These are phyloP conservation scores for Adelges cooleyi DNA, from an alignment of 1,140 invertebrate genomes.

Conservation along the genomic window DNA sequence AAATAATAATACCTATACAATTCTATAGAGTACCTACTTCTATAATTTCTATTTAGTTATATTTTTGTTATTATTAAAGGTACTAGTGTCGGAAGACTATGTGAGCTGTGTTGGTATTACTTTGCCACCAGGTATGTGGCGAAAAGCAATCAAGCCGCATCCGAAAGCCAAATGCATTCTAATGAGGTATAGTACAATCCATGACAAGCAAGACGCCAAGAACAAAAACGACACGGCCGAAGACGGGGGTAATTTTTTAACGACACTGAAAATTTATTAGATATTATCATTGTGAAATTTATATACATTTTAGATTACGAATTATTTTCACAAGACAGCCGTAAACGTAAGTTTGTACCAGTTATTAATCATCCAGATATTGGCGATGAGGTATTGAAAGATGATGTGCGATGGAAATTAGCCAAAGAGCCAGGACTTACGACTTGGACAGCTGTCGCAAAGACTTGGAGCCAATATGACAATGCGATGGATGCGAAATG, in stretches of 20 bases:
- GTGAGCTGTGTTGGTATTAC: slow-evolving; percentile 7
- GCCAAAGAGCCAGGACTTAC: slow-evolving; percentile 15
- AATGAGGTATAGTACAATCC: slow-evolving; percentile 5
- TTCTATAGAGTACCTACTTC: too few species aligned
- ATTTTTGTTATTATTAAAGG: not conserved
- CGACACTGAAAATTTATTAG: too few species aligned
- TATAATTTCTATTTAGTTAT: not conserved
- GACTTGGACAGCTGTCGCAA: slow-evolving; percentile 20
- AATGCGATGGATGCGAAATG: slow-evolving; percentile 27
- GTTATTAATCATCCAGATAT: slow-evolving; percentile 20
- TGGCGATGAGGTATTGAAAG: slow-evolving; percentile 20
- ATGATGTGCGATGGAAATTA: slow-evolving; percentile 23
- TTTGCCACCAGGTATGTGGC: slow-evolving; percentile 11
- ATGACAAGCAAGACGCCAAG: not conserved
- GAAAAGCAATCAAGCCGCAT: slow-evolving; percentile 17
- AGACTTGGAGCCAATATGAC: slow-evolving; percentile 26
- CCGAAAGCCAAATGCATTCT: slow-evolving; percentile 13
- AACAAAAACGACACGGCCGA: not conserved
- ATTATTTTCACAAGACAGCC: slow-evolving; percentile 14
- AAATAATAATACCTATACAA: too few species aligned
- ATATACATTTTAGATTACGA: slow-evolving; percentile 18
- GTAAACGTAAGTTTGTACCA: slow-evolving; percentile 16
- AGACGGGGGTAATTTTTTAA: slow-evolving; percentile 5
- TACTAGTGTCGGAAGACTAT: slow-evolving; percentile 18
- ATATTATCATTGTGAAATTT: too few species aligned